Evolutionary conservation across 2,888 invertebrate genomes (phyloP).

Genomic region (Drosophila hawaiiensis): DNA sequence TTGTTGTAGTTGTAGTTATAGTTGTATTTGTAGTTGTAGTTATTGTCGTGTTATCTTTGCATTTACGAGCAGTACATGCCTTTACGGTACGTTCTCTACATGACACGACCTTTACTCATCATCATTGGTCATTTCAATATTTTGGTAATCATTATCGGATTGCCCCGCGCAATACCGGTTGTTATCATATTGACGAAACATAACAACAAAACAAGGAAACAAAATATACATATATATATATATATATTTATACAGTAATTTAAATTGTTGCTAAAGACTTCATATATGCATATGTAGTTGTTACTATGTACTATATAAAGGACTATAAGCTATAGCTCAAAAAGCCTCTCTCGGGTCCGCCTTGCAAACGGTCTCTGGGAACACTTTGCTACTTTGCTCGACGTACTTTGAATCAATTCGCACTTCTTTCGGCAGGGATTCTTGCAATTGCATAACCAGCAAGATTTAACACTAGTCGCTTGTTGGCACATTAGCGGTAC

Average conservation of each 20-base stretch:
- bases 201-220: slow-evolving; percentile 49
- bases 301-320: slow-evolving; percentile 1
- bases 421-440: slow-evolving; percentile 3
- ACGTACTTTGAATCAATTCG: not conserved
- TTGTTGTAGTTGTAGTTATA: slow-evolving; percentile 39
- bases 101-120: slow-evolving; percentile 82
- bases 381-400: slow-evolving; percentile 8
- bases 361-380: slow-evolving; percentile 2
- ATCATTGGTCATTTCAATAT: slow-evolving; percentile 43
- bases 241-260: slow-evolving; percentile 28
- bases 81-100: slow-evolving; percentile 82
- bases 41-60: slow-evolving; percentile 80
- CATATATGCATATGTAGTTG: not conserved
- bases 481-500: slow-evolving; percentile 53
- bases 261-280: slow-evolving; percentile 39
- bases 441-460: slow-evolving; percentile 3
- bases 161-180: slow-evolving; percentile 28
- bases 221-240: slow-evolving; percentile 22
- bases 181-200: slow-evolving; percentile 32
- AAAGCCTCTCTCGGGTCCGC: slow-evolving; percentile 5
- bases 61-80: slow-evolving; percentile 78
- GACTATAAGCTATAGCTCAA: slow-evolving; percentile 5
- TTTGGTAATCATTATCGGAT: slow-evolving; percentile 37
- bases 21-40: slow-evolving; percentile 49
- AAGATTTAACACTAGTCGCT: slow-evolving; percentile 13